Conservation (phyloP, 2,888 invertebrate genomes). For the Tyria jacobaeae region DNA sequence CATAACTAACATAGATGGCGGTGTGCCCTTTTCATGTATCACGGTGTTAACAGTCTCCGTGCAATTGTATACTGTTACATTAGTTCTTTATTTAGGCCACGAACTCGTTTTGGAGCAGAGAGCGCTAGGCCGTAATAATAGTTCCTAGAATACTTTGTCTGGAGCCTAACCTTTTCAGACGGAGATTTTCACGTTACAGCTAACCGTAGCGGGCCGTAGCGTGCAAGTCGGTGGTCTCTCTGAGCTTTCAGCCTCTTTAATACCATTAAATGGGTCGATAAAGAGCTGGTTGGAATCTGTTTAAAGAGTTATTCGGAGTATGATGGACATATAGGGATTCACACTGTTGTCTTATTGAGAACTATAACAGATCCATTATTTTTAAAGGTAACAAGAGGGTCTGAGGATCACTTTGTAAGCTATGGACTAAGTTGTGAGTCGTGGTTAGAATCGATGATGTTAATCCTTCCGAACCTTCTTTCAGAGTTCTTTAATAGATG, state of each 20-base stretch:
- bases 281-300: neutral
- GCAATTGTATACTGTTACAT: too few relatives aligned
- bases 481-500: too few relatives aligned
- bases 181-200: constrained; percentile 5
- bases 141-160: neutral
- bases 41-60: neutral
- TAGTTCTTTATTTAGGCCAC: too few relatives aligned
- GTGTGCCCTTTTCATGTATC: neutral
- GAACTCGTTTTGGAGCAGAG: neutral
- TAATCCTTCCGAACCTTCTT: too few relatives aligned
- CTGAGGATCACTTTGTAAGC: too few relatives aligned
- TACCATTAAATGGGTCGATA: constrained; percentile 6
- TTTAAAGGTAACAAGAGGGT: too few relatives aligned
- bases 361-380: too few relatives aligned
- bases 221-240: neutral
- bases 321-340: neutral
- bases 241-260: constrained; percentile 1
- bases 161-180: neutral
- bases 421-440: too few relatives aligned
- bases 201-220: neutral
- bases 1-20: too few relatives aligned
- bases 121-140: neutral
- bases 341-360: neutral
- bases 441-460: too few relatives aligned
- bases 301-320: neutral